Conservation (phyloP, 1,140 invertebrate genomes). For the Danaus melanippus region DNA sequence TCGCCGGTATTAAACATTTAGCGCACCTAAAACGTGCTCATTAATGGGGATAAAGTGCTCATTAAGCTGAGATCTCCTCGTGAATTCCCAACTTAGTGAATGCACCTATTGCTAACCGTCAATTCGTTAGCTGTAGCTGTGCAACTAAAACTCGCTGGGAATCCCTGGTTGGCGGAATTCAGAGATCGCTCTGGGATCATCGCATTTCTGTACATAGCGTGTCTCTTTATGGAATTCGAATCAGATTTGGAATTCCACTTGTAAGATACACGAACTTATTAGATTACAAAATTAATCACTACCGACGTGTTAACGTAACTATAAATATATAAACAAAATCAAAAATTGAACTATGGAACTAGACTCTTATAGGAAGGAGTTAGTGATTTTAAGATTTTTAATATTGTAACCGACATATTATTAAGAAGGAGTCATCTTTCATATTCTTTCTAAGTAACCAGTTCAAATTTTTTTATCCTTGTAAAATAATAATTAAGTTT, state of each 20-base stretch:
- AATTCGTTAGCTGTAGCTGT: conserved; percentile 5
- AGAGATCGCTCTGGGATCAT: conserved; percentile 5
- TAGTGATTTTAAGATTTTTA: too few relatives aligned
- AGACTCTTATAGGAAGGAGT: too few relatives aligned
- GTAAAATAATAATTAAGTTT: too few relatives aligned
- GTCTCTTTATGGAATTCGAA: conserved; percentile 1
- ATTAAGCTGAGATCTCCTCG: conserved; percentile 4
- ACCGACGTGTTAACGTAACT: too few relatives aligned
- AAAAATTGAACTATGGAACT: too few relatives aligned
- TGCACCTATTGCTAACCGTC: conserved; percentile 7
- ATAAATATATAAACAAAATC: too few relatives aligned
- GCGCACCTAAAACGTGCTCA: conserved; percentile 1
- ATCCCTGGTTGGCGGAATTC: conserved; percentile 12
- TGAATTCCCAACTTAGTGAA: conserved; percentile 6
- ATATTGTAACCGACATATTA: too few relatives aligned
- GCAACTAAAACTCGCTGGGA: conserved; percentile 3
- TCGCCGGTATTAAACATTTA: too few relatives aligned
- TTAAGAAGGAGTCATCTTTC: too few relatives aligned
- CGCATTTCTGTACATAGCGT: conserved; percentile 1
- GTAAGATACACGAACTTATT: background rate
- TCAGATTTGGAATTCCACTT: background rate
- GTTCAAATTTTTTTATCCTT: too few relatives aligned
- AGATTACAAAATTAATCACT: conserved; percentile 2
- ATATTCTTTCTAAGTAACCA: too few relatives aligned
- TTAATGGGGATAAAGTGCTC: conserved; percentile 16